These are phyloP conservation scores for Centropus unirufus DNA, from an alignment of 2,113 vertebrate genomes.

Conservation along the genomic window DNA sequence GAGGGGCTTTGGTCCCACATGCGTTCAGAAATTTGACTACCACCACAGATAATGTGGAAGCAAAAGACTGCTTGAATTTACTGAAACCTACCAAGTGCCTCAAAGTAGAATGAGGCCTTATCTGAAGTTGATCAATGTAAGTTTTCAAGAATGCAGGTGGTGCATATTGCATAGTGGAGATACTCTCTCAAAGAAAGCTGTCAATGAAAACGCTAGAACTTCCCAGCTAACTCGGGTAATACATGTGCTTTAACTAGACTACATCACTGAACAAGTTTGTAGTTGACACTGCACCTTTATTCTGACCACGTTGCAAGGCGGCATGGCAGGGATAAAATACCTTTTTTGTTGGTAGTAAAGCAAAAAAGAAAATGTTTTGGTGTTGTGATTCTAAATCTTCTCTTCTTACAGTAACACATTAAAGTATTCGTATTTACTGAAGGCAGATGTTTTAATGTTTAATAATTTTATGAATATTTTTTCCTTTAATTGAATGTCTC, in stretches of 20 bases:
- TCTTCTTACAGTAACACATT: not conserved
- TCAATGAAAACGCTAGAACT: not conserved
- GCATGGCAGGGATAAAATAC: not conserved
- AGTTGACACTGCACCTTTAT: not conserved
- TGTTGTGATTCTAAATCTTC: not conserved
- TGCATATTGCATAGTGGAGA: not conserved
- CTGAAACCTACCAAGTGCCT: not conserved
- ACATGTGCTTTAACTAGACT: not conserved
- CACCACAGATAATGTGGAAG: not conserved
- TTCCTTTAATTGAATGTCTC: not conserved
- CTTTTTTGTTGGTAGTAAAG: not conserved
- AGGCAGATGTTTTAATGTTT: not conserved
- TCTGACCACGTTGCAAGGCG: not conserved
- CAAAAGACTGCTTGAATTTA: not conserved
- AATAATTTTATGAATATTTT: not conserved
- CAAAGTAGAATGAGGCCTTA: not conserved
- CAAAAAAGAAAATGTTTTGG: not conserved
- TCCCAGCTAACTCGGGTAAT: not conserved
- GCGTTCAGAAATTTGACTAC: not conserved
- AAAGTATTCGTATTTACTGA: not conserved
- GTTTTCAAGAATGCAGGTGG: not conserved
- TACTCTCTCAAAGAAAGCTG: not conserved
- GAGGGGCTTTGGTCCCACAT: not conserved
- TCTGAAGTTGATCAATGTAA: not conserved
- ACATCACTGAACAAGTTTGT: not conserved